phyloP scores from a whole-genome alignment of 2,888 invertebrate genomes.

The Eupithecia dodoneata region DNA sequence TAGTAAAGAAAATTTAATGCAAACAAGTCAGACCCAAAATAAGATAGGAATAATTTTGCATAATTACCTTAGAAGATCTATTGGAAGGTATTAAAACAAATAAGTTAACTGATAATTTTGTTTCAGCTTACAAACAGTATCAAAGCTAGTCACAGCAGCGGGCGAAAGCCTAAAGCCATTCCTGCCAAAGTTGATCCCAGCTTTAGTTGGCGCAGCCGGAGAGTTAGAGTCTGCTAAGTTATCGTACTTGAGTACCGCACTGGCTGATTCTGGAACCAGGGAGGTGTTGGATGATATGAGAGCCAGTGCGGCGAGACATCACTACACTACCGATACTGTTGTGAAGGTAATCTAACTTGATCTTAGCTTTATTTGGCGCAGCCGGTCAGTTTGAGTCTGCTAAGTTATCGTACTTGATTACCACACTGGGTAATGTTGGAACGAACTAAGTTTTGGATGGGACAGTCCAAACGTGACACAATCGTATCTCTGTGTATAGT shows the following conservation, averaged over 20 bases:
- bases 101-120: neutral
- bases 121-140: slow-evolving; percentile 91
- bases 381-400: slow-evolving; percentile 80
- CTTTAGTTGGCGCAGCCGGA: slow-evolving; percentile 93
- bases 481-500: too few relatives aligned
- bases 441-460: neutral
- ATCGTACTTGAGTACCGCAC: slow-evolving; percentile 90
- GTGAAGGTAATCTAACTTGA: slow-evolving; percentile 88
- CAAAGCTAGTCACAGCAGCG: slow-evolving; percentile 92
- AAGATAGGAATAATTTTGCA: neutral
- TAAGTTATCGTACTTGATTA: neutral
- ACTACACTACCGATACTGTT: slow-evolving; percentile 95
- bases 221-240: slow-evolving; percentile 92
- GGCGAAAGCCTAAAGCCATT: slow-evolving; percentile 92
- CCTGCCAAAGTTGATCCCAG: slow-evolving; percentile 91
- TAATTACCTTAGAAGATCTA: too few relatives aligned
- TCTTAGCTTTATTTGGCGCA: slow-evolving; percentile 93
- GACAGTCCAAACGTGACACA: too few relatives aligned
- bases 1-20: neutral
- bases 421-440: neutral
- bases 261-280: slow-evolving; percentile 88
- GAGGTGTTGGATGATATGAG: slow-evolving; percentile 91
- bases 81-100: too few relatives aligned
- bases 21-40: neutral
- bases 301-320: slow-evolving; percentile 91